Conservation (phyloP, 1,140 invertebrate species). For the Drosophila lowei region DNA sequence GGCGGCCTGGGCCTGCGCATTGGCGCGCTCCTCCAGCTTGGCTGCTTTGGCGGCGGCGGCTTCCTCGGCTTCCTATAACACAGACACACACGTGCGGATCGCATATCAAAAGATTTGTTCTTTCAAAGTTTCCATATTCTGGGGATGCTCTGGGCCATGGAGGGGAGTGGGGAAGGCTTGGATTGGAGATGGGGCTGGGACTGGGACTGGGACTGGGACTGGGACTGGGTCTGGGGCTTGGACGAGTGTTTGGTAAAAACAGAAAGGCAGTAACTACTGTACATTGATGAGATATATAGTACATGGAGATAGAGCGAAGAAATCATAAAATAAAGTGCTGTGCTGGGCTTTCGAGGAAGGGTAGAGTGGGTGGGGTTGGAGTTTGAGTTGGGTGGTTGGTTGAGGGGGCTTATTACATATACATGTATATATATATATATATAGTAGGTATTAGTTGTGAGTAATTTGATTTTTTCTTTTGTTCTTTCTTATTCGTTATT, state of each 20-base stretch:
- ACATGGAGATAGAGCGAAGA: slow-evolving; percentile 28
- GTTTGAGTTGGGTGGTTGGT: background rate
- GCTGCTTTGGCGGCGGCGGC: slow-evolving; percentile 89
- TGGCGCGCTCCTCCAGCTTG: slow-evolving; percentile 88
- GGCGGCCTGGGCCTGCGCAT: slow-evolving; percentile 86
- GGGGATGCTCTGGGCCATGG: slow-evolving; percentile 13
- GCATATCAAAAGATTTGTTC: slow-evolving; percentile 8
- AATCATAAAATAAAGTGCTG: slow-evolving; percentile 42
- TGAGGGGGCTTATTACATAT: slow-evolving; percentile 19
- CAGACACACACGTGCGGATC: slow-evolving; percentile 37
- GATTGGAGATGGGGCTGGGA: background rate
- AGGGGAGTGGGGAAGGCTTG: slow-evolving; percentile 4
- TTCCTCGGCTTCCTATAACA: slow-evolving; percentile 90
- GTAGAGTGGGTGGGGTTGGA: background rate
- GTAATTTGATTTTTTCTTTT: slow-evolving; percentile 53
- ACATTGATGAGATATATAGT: slow-evolving; percentile 28
- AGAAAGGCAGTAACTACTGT: slow-evolving; percentile 28
- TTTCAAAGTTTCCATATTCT: slow-evolving; percentile 8
- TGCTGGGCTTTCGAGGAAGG: slow-evolving; percentile 21
- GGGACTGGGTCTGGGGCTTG: background rate
- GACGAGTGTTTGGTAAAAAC: slow-evolving; percentile 17
- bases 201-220: background rate
- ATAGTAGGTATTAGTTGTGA: slow-evolving; percentile 40
- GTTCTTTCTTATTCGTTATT: slow-evolving; percentile 37
- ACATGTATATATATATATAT: slow-evolving; percentile 25